Evolutionary conservation across 2,797 vertebrate genomes (phyloP).

Genomic region (Gouania willdenowi): DNA sequence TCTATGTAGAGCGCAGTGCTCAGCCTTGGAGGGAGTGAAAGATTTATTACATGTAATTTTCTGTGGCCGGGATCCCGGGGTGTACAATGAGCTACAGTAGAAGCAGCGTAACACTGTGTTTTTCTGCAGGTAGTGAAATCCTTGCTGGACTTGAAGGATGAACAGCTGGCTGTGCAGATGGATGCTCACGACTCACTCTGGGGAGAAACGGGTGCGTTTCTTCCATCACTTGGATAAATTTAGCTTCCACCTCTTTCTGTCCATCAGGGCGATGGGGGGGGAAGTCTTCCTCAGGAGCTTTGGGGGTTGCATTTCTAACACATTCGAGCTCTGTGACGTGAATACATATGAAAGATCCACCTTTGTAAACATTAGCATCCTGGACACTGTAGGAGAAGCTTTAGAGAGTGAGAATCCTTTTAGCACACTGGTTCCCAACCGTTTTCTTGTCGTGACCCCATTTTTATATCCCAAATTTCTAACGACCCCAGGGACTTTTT

Average conservation of each 20-base stretch:
- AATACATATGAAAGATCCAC: conserved; percentile 5
- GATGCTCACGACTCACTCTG: conserved; percentile 90
- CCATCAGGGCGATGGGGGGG: conserved; percentile 30
- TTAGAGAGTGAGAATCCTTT: too few species aligned
- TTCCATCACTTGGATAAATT: conserved; percentile 54
- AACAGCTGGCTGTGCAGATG: conserved; percentile 83
- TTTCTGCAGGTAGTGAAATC: conserved; percentile 85
- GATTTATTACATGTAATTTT: conserved; percentile 27
- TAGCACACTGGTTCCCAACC: too few species aligned
- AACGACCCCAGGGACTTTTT: too few species aligned
- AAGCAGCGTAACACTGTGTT: conserved; percentile 43
- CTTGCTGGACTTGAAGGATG: conserved; percentile 82
- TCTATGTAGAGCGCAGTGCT: conserved; percentile 1
- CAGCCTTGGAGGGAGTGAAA: conserved; percentile 9
- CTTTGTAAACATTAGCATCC: too few species aligned
- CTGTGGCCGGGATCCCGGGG: conserved; percentile 26
- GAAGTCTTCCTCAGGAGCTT: conserved; percentile 30
- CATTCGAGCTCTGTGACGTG: conserved; percentile 7
- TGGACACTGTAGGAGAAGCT: too few species aligned
- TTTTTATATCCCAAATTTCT: too few species aligned
- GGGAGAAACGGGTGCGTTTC: conserved; percentile 95
- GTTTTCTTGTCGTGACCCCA: too few species aligned
- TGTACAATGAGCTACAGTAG: conserved; percentile 14
- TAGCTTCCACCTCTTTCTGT: conserved; percentile 51
- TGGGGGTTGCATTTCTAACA: conserved; percentile 16